Conservation (phyloP, 1,140 invertebrate genomes). For the Hetaerina americana region DNA sequence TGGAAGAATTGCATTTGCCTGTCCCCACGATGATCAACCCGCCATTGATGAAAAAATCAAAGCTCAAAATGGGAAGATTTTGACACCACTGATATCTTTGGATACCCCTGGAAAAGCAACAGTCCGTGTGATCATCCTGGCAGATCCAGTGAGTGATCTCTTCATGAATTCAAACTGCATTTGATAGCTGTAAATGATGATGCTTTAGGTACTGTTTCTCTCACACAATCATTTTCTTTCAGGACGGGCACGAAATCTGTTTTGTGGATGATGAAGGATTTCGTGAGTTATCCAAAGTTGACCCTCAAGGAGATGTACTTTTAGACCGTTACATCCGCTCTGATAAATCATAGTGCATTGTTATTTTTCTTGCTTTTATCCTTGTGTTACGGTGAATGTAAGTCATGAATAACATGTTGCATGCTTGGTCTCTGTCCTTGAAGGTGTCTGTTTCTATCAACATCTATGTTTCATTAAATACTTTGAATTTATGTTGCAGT, state of each 20-base stretch:
- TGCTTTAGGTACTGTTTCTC: background rate
- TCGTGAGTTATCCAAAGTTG: slow-evolving; percentile 71
- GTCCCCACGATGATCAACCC: slow-evolving; percentile 60
- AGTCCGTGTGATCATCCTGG: slow-evolving; percentile 88
- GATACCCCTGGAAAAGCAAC: slow-evolving; percentile 95
- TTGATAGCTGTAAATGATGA: background rate
- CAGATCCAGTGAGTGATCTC: slow-evolving; percentile 59
- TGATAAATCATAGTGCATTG: slow-evolving; percentile 33
- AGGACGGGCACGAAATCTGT: slow-evolving; percentile 95
- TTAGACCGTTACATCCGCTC: slow-evolving; percentile 65
- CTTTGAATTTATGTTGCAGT: background rate
- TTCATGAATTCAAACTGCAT: background rate
- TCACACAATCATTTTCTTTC: too few species aligned
- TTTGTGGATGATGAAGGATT: slow-evolving; percentile 96
- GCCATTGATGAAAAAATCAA: slow-evolving; percentile 61
- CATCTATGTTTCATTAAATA: background rate
- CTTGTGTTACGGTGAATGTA: background rate
- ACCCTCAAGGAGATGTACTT: slow-evolving; percentile 65
- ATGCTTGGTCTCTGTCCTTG: too few species aligned
- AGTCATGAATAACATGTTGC: too few species aligned
- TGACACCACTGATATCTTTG: slow-evolving; percentile 77
- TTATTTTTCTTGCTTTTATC: background rate
- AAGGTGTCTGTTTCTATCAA: background rate
- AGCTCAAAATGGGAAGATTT: slow-evolving; percentile 55
- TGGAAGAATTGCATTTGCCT: slow-evolving; percentile 88